Conservation (phyloP, 30 jellyfish, hydroid and myxozoan genomes). For the Hydractinia symbiolongicarpus region DNA sequence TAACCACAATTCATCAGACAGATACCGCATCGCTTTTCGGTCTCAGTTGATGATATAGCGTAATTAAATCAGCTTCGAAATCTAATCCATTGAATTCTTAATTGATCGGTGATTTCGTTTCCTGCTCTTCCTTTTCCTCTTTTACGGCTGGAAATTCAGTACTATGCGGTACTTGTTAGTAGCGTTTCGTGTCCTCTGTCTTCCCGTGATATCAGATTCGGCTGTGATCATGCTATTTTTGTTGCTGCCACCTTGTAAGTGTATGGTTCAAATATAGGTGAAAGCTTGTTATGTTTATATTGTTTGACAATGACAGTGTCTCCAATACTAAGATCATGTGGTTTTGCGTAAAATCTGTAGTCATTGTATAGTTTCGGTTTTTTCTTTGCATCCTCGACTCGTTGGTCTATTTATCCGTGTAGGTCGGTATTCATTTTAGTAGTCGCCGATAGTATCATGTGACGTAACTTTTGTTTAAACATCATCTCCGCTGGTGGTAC, state of each 20-base stretch:
- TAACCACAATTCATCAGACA: too few relatives aligned
- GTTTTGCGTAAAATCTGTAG: background rate
- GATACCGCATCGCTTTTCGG: too few relatives aligned
- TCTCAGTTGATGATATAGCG: too few relatives aligned
- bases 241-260: constrained; percentile 36
- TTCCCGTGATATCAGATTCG: too few relatives aligned
- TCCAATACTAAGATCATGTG: constrained; percentile 18
- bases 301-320: constrained; percentile 45
- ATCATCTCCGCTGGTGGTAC: background rate
- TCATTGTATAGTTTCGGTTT: background rate
- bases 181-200: too few relatives aligned
- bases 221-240: constrained; percentile 44
- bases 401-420: background rate
- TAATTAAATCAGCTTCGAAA: too few relatives aligned
- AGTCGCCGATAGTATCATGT: background rate
- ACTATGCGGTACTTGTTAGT: too few relatives aligned
- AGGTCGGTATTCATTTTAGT: background rate
- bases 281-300: constrained; percentile 42
- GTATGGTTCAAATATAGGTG: constrained; percentile 34
- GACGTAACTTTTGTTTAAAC: background rate
- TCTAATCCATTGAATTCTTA: too few relatives aligned
- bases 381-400: background rate
- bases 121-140: too few relatives aligned
- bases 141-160: too few relatives aligned
- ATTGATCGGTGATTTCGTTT: too few relatives aligned